phyloP scores from a whole-genome alignment of 2,113 vertebrate species.

The Alethe castanea region DNA sequence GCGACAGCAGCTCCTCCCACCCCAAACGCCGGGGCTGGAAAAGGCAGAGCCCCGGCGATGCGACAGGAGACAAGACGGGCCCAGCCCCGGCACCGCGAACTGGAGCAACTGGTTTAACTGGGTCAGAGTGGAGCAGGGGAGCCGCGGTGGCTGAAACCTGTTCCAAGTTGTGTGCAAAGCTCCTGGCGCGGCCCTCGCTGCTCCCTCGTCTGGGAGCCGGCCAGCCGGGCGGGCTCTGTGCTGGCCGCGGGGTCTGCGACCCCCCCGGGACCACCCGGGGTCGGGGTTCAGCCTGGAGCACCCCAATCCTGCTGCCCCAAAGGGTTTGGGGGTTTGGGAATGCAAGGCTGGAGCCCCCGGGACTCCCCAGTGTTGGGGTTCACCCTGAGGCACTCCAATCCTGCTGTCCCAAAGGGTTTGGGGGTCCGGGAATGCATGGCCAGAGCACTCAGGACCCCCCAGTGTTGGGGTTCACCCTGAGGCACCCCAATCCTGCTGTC shows the following conservation, averaged over 20 bases:
- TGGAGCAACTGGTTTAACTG: constrained; percentile 51
- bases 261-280: rapidly evolving
- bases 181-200: not conserved
- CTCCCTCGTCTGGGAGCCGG: not conserved
- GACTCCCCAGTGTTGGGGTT: too few species aligned
- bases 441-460: too few species aligned
- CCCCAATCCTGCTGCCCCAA: rapidly evolving
- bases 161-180: constrained; percentile 6
- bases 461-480: rapidly evolving
- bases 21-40: not conserved
- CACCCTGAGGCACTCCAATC: too few species aligned
- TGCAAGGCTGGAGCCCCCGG: too few species aligned
- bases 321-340: too few species aligned
- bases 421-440: too few species aligned
- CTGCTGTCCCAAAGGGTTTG: too few species aligned
- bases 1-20: not conserved
- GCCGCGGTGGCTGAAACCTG: constrained; percentile 10
- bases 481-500: too few species aligned
- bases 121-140: constrained; percentile 11
- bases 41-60: not conserved
- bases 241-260: rapidly evolving
- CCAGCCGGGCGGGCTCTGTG: not conserved
- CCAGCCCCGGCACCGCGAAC: not conserved
- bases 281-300: not conserved
- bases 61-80: not conserved